Percentiles rank a stretch among this genome's conserved stretches.
Conservation (phyloP, 2,113 vertebrate species). For the Tinamus guttatus region DNA sequence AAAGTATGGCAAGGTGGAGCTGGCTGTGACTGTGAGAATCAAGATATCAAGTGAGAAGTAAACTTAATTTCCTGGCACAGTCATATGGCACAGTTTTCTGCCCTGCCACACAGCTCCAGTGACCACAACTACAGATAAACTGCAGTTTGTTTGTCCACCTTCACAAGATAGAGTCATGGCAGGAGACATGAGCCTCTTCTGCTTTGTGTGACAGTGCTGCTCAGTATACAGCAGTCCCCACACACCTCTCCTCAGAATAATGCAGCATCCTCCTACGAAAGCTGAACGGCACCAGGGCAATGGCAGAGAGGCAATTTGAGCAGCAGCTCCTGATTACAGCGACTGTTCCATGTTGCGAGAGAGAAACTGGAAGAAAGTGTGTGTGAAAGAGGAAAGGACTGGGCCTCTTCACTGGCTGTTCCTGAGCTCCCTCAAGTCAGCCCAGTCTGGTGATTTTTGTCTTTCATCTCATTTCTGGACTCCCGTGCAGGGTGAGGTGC, state of each 20-base stretch:
- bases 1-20: background rate
- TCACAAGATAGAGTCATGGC: background rate
- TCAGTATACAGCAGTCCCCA: background rate
- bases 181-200: background rate
- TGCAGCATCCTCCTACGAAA: accelerated
- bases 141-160: background rate
- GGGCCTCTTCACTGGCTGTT: accelerated
- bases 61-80: background rate
- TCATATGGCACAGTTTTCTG: background rate
- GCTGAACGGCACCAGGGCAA: background rate
- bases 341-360: accelerated
- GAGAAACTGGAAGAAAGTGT: background rate
- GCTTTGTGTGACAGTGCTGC: accelerated
- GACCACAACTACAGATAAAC: accelerated
- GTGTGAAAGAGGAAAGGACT: accelerated
- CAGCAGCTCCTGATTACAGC: background rate
- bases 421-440: accelerated
- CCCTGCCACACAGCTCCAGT: background rate
- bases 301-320: background rate
- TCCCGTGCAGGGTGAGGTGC: background rate
- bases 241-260: background rate
- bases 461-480: accelerated
- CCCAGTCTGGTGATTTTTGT: background rate
- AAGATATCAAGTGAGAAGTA: background rate
- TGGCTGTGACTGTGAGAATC: background rate